Evolutionary conservation across 2,113 vertebrate species (phyloP), one percentile per base, ranked within the genome.

Genomic region (Polypterus senegalus): DNA sequence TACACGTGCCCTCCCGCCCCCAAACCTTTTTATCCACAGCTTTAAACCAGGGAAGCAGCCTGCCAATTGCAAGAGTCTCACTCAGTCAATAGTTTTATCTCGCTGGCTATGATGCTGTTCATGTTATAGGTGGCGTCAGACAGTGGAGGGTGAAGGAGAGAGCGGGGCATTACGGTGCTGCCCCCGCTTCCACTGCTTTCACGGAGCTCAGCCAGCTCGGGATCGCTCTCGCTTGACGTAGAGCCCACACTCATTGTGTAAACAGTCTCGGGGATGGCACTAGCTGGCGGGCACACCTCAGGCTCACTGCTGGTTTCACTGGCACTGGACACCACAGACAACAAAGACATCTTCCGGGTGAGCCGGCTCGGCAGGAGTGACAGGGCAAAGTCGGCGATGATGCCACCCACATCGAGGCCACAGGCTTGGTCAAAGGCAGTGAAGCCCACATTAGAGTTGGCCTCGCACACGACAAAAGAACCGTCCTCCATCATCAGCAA

Each of bases 391-490:
- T 94, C 91, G 7, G 91, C 91, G 46, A 94, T 82, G 55, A 92
- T 88, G 54, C 86, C 88, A 0, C 88, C 91, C 70, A 94, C 89
- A 5, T 93, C 91, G 71, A 94, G 84, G 69, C 88, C 87, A 54
- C 91, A 94, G 0, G 89, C 91, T 74, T 91, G 89, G 79, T 94
- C 91, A 44, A 94, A 94, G 59, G 91, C 91, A 6, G 89, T 88
- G 75, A 93, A 94, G 68, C 91, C 91, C n/a, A 94, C 91, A 7
- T 94, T 94, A 70, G 91, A 91, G 1, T 94, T 93, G 54, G 91
- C 91, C 73, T 94, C 91, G 54, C 91, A 94, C 69, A 94, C 89
- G 69, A 90, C 74, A 45, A 92, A 94, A 0, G 91, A 93, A 72
- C 90, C 91, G 3, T 94, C 82, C 1, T 89, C 88, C 65, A 89